Evolutionary conservation across 2,888 invertebrate genomes (phyloP), one percentile per base, ranked within the genome.

Genomic region (Dioctria rufipes): DNA sequence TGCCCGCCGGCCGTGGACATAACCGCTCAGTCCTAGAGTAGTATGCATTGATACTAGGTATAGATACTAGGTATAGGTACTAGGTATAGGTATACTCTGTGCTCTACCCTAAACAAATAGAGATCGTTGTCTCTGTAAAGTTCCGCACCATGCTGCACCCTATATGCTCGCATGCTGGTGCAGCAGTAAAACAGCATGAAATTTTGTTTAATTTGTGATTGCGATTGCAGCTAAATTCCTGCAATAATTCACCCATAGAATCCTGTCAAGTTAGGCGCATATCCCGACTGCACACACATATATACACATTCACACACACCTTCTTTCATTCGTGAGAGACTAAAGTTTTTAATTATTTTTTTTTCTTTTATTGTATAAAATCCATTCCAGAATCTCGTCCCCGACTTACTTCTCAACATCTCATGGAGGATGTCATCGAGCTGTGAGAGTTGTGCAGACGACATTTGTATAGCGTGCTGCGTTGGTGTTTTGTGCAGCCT

Each of bases 131-230:
- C n/a, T 61, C 75, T 61, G 11, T 3, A 61, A 25, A 25, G 43
- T 25, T n/a, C 13, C 75, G 60, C 58, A 25, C 60, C 5, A 25
- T 13, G 60, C 60, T n/a, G 60, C 8, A 60, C 13, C n/a, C 46
- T 46, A 46, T 46, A 8, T 46, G 5, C 8, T 8, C 46, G 46
- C 25, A 25, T 25, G 25, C 25, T 25, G 2, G 25, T 25, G 25
- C 25, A 46, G 46, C 46, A 51, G 40, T 39, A 71, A 49, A 60
- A 46, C 61, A 60, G 49, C 61, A 54, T 40, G 54, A 60, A 60
- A 75, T 75, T 75, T 75, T 73, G 54, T 73, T 73, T 60, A 75
- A 60, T 75, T 75, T 75, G 75, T 75, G 71, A 71, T 54, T 54
- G 60, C 75, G 60, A 75, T 75, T 75, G 61, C 25, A 60, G 37